A percentile compares a stretch with the other conserved stretches of the same genome.
phyloP scores from a whole-genome alignment of 2,797 vertebrate genomes.

The Gila robusta region DNA sequence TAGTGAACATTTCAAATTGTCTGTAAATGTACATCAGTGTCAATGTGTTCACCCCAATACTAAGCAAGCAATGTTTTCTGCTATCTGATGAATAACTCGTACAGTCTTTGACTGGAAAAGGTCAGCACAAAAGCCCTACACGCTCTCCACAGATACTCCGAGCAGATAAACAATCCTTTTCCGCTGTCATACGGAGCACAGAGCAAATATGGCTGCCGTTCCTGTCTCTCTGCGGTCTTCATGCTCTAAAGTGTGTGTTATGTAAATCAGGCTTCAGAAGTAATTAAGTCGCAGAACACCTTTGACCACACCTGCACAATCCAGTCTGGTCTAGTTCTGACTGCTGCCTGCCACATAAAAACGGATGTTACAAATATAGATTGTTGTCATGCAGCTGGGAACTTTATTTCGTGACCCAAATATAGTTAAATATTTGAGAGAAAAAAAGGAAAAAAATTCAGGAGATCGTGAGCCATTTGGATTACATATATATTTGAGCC shows the following conservation, averaged over 20 bases:
- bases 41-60: constrained; percentile 8
- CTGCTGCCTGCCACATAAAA: constrained; percentile 23
- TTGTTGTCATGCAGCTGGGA: constrained; percentile 1
- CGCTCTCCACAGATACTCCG: constrained; percentile 48
- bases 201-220: constrained; percentile 39
- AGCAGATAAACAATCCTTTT: constrained; percentile 53
- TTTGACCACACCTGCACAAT: constrained; percentile 60
- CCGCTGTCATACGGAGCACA: constrained; percentile 14
- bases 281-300: constrained; percentile 57
- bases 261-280: constrained; percentile 60
- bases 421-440: constrained; percentile 23
- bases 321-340: constrained; percentile 46
- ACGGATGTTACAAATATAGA: constrained; percentile 13
- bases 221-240: constrained; percentile 39
- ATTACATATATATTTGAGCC: constrained; percentile 4
- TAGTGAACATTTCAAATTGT: neutral
- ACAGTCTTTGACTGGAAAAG: constrained; percentile 49
- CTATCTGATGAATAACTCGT: constrained; percentile 28
- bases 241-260: constrained; percentile 57
- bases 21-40: constrained; percentile 1
- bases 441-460: neutral
- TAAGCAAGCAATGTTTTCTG: constrained; percentile 4
- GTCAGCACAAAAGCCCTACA: constrained; percentile 47
- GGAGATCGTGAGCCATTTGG: neutral
- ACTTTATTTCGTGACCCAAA: constrained; percentile 27